Evolutionary conservation across 2,113 vertebrate genomes (phyloP).

Genomic region (Sander lucioperca): DNA sequence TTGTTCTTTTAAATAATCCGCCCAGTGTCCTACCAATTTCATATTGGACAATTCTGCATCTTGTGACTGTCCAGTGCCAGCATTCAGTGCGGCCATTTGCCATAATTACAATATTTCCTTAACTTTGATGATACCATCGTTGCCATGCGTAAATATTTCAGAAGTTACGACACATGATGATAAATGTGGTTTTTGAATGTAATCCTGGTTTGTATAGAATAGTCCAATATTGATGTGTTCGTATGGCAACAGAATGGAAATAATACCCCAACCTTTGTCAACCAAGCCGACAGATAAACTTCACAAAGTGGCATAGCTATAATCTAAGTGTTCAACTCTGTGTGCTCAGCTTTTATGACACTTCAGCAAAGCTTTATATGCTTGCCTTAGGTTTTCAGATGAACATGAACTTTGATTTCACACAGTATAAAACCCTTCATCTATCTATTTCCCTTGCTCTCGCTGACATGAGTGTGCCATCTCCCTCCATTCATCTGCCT

Average conservation of each 20-base stretch:
- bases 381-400: slow-evolving; percentile 43
- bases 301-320: slow-evolving; percentile 5
- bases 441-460: slow-evolving; percentile 38
- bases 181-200: no score
- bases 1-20: no score
- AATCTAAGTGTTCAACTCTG: slow-evolving; percentile 22
- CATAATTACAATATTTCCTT: neutral
- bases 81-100: neutral
- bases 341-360: slow-evolving; percentile 37
- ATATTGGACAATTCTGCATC: neutral
- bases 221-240: neutral
- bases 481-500: slow-evolving; percentile 71
- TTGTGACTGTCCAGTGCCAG: neutral
- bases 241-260: neutral
- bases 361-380: slow-evolving; percentile 27
- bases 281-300: neutral
- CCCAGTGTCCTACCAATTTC: no score
- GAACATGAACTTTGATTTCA: slow-evolving; percentile 45
- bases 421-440: slow-evolving; percentile 49
- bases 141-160: neutral
- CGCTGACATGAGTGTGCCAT: slow-evolving; percentile 40
- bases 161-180: neutral
- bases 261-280: neutral
- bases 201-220: neutral
- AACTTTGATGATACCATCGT: no score